Base-by-base conservation (phyloP, 2,888 invertebrate species). In the Idaea dimidiata region DNA sequence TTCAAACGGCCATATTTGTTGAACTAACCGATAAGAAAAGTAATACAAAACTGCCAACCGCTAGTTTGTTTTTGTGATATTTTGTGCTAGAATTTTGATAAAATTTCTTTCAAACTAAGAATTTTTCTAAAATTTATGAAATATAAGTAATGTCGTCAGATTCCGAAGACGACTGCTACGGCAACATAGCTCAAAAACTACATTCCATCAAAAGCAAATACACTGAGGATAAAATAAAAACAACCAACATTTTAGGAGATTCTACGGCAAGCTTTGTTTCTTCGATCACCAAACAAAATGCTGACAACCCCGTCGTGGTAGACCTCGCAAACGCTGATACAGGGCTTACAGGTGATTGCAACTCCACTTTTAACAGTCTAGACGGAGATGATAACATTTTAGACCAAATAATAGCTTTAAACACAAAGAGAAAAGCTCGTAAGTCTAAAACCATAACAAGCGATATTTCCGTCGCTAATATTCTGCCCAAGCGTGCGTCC, bases 151-250 rank as follows among this genome's bases (percentile, higher is more conserved):
- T 80, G 66, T 89, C 87, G 0, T 89, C 91, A 0, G 91, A 89
- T 66, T 91, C 91, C 0, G 91, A 91, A 32, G 89, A 89, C 43
- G 91, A 92, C 66, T 88, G 83, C 69, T 92, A 89, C 69, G 82
- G 87, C 1, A 88, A 89, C 61, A 73, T 82, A 54, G 86, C 86
- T 1, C 77, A 81, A 56, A 87, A 81, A 65, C 72, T 92, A 1
- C 80, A 86, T 43, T 72, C 70, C 1, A 75, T 89, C 60, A 86
- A 75, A 58, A 83, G 77, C 53, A 77, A 77, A 59, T 87, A 79
- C 61, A 64, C 66, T 0, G 79, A 77, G 16, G 81, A 84, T 54
- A 80, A 76, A 58, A 66, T 79, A 7, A 71, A 78, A 54, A 74
- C 64, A 17, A 64, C 66, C 0, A 77, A 72, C 56, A 33, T 81